A percentile compares a stretch with the other conserved stretches of the same genome.
phyloP scores from a whole-genome alignment of 23 tunicate species.

The Halocynthia aurantium region DNA sequence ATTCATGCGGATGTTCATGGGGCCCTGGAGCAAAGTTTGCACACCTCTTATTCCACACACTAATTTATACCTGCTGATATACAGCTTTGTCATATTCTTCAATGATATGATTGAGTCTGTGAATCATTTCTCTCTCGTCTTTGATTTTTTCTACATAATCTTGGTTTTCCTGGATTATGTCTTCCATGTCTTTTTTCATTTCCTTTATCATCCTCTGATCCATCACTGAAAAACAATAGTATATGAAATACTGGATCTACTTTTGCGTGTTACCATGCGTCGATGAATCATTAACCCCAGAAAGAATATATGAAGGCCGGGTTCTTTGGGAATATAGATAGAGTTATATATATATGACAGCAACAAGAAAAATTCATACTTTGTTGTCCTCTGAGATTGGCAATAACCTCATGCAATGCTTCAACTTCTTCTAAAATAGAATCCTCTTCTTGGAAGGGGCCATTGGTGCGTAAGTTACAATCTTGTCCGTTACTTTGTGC shows the following conservation, averaged over 20 bases:
- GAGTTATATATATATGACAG: neutral
- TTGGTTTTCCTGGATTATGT: slow-evolving; percentile 11
- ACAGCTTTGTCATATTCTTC: slow-evolving; percentile 26
- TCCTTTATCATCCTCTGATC: slow-evolving; percentile 7
- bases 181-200: slow-evolving; percentile 9
- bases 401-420: slow-evolving; percentile 14
- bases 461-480: too few species aligned
- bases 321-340: too few species aligned
- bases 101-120: slow-evolving; percentile 11
- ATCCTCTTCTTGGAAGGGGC: too few species aligned
- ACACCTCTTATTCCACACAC: too few species aligned
- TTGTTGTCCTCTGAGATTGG: slow-evolving; percentile 8
- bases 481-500: too few species aligned
- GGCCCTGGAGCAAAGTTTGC: too few species aligned
- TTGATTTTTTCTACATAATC: slow-evolving; percentile 3
- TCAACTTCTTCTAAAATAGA: neutral
- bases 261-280: too few species aligned
- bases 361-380: slow-evolving; percentile 2
- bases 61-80: neutral
- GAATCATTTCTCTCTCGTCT: slow-evolving; percentile 19
- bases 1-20: too few species aligned
- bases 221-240: neutral
- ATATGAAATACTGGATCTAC: too few species aligned
- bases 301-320: too few species aligned
- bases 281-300: too few species aligned